Evolutionary conservation across 2,888 invertebrate species (phyloP).

Genomic region (Thymelicus sylvestris): DNA sequence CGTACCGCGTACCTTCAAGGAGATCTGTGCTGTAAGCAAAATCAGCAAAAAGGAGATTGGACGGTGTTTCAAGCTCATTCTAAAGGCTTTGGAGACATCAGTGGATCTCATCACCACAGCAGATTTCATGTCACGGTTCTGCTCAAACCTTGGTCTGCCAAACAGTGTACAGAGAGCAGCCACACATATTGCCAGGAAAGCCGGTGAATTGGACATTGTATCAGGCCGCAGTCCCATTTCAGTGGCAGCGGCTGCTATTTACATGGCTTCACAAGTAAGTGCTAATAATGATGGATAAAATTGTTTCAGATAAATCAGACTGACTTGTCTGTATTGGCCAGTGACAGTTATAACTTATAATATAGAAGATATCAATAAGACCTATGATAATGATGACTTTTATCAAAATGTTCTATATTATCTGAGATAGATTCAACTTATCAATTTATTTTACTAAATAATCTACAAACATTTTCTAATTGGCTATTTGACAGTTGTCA

Average conservation of each 20-base stretch:
- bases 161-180: constrained; percentile 96
- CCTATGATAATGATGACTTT: too few relatives aligned
- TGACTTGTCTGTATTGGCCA: too few relatives aligned
- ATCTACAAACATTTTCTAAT: too few relatives aligned
- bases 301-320: too few relatives aligned
- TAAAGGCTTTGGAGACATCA: constrained; percentile 98
- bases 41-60: constrained; percentile 99
- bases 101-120: constrained; percentile 99
- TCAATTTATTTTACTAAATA: too few relatives aligned
- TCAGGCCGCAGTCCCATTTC: constrained; percentile 99
- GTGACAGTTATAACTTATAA: too few relatives aligned
- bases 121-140: constrained; percentile 99
- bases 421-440: too few relatives aligned
- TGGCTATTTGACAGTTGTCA: too few relatives aligned
- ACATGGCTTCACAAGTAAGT: constrained; percentile 97
- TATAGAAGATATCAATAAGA: too few relatives aligned
- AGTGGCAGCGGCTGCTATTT: constrained; percentile 99
- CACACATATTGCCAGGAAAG: constrained; percentile 97
- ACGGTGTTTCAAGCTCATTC: constrained; percentile 97
- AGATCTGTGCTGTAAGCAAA: constrained; percentile 99
- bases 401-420: too few relatives aligned
- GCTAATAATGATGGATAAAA: not conserved
- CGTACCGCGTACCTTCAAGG: constrained; percentile 99
- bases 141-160: constrained; percentile 95
- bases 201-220: constrained; percentile 98